These are phyloP conservation scores for Athalia rosae DNA, from an alignment of 2,888 invertebrate species.

Conservation along the genomic window DNA sequence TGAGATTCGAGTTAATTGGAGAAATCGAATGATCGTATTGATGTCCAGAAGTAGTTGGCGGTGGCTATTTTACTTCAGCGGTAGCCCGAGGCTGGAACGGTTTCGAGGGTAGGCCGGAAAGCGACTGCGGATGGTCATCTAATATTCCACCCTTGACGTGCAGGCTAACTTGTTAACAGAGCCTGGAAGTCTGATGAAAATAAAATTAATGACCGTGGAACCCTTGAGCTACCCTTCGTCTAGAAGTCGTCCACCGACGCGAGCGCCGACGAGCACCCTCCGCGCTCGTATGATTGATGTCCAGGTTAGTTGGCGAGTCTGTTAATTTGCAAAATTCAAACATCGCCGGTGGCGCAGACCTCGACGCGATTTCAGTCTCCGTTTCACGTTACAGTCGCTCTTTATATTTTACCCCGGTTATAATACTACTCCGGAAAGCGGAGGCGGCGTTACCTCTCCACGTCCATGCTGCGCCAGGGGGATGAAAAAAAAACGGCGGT, in stretches of 20 bases:
- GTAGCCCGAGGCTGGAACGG: constrained; percentile 3
- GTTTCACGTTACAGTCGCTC: constrained; percentile 5
- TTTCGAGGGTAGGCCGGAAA: constrained; percentile 18
- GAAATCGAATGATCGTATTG: constrained; percentile 20
- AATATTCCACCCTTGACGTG: constrained; percentile 43
- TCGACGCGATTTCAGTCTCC: constrained; percentile 6
- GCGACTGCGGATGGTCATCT: constrained; percentile 38
- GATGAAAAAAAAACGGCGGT: background rate
- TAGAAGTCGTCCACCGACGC: constrained; percentile 40
- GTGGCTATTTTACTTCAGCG: constrained; percentile 7
- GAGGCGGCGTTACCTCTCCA: constrained; percentile 2
- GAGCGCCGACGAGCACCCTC: constrained; percentile 36
- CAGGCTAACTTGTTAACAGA: constrained; percentile 41
- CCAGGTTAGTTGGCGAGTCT: constrained; percentile 40
- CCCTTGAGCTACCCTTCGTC: constrained; percentile 48
- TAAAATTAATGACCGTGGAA: constrained; percentile 57
- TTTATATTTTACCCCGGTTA: constrained; percentile 1
- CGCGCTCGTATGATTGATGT: constrained; percentile 40
- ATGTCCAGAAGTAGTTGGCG: constrained; percentile 6
- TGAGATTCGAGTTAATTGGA: constrained; percentile 16
- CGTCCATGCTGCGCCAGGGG: no score
- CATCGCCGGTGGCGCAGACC: constrained; percentile 4
- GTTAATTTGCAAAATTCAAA: constrained; percentile 43
- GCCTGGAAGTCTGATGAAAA: constrained; percentile 52
- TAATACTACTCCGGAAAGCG: background rate